A percentile compares a stretch with the other conserved stretches of the same genome.
phyloP scores from a whole-genome alignment of 2,797 vertebrate genomes.

The Craterocephalus amniculus region DNA sequence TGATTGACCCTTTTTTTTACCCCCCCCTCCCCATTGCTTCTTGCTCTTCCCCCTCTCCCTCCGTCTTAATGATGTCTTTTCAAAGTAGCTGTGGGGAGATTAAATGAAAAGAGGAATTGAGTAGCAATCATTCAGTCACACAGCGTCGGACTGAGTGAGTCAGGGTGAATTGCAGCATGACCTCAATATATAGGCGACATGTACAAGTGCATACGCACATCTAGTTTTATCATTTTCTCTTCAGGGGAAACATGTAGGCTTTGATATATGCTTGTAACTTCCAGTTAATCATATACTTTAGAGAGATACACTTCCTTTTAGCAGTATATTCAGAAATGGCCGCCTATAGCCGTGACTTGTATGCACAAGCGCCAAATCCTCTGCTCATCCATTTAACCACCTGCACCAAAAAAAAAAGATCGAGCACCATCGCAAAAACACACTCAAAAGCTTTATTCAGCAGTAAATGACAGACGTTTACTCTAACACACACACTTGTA shows the following conservation, averaged over 20 bases:
- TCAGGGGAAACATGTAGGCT: neutral
- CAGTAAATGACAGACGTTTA: slow-evolving; percentile 30
- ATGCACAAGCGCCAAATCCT: slow-evolving; percentile 23
- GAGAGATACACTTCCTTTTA: neutral
- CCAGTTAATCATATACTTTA: slow-evolving; percentile 12
- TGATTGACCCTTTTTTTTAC: slow-evolving; percentile 61
- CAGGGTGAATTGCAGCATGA: slow-evolving; percentile 64
- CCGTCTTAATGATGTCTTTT: slow-evolving; percentile 75
- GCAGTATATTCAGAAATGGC: neutral
- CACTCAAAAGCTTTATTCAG: slow-evolving; percentile 45
- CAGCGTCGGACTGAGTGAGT: slow-evolving; percentile 45
- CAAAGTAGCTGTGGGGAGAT: slow-evolving; percentile 71
- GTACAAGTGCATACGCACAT: slow-evolving; percentile 28
- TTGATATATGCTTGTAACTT: slow-evolving; percentile 1
- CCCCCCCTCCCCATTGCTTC: slow-evolving; percentile 11
- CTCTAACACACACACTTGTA: slow-evolving; percentile 21
- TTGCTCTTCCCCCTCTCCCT: slow-evolving; percentile 19
- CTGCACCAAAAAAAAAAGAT: slow-evolving; percentile 39
- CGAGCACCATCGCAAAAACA: slow-evolving; percentile 13
- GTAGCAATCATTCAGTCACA: slow-evolving; percentile 70
- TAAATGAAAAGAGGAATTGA: slow-evolving; percentile 75
- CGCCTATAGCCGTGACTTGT: neutral
- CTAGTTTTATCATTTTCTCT: slow-evolving; percentile 15
- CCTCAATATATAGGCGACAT: slow-evolving; percentile 55
- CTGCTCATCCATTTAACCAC: slow-evolving; percentile 48